phyloP scores from a whole-genome alignment of 2,888 invertebrate genomes.

The Oithona nana region DNA sequence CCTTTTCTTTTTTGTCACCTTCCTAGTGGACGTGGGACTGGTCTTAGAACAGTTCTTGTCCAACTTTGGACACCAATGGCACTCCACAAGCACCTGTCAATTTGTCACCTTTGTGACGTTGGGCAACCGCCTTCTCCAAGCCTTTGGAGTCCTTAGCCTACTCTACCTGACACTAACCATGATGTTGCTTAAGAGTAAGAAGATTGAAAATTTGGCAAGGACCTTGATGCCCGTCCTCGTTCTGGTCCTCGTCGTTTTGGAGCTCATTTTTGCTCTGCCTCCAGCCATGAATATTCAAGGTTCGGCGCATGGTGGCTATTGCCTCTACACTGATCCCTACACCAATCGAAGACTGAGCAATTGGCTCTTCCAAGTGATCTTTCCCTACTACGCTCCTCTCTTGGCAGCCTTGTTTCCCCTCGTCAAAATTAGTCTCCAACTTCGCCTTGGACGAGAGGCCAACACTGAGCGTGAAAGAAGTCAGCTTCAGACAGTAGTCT shows the following conservation, averaged over 20 bases:
- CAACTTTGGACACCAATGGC: not conserved
- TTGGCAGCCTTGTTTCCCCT: not conserved
- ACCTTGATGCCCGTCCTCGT: not conserved
- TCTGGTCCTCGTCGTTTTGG: not conserved
- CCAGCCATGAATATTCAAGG: slow-evolving; percentile 1
- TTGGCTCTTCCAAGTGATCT: not conserved
- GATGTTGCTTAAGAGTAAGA: not conserved
- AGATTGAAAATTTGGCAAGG: not conserved
- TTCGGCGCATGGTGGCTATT: not conserved
- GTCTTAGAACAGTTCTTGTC: not conserved
- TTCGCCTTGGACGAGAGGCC: not conserved
- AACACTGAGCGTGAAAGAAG: not conserved
- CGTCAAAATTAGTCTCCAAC: not conserved
- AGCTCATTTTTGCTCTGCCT: not conserved
- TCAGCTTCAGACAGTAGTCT: not conserved
- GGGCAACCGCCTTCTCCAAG: not conserved
- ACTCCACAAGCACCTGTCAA: not conserved
- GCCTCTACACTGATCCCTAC: not conserved
- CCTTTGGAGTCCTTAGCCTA: not conserved
- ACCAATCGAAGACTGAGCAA: not conserved
- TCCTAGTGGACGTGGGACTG: not conserved
- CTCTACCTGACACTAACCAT: not conserved
- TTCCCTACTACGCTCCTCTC: not conserved
- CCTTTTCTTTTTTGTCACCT: not conserved
- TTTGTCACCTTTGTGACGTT: not conserved